These are phyloP conservation scores for Busseola fusca DNA, from an alignment of 2,888 invertebrate genomes.

Conservation along the genomic window DNA sequence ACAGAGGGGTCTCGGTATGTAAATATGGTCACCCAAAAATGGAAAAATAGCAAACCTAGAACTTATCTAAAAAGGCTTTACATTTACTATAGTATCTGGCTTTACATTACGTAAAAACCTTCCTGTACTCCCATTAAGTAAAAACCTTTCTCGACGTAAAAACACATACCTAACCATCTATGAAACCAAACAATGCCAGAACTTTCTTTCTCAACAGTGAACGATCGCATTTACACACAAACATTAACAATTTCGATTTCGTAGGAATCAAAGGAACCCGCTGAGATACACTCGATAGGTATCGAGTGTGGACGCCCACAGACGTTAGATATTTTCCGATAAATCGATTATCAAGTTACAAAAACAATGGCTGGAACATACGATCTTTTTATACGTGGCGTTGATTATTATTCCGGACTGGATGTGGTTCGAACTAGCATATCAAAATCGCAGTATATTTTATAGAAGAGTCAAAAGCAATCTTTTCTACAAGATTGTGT, in stretches of 20 bases:
- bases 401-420: constrained; percentile 37
- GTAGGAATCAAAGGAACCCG: constrained; percentile 60
- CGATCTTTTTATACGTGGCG: constrained; percentile 63
- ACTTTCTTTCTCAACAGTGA: constrained; percentile 31
- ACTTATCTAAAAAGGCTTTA: not conserved
- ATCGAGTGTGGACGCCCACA: constrained; percentile 73
- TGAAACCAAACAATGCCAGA: constrained; percentile 28
- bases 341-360: constrained; percentile 83
- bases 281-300: constrained; percentile 63
- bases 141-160: not conserved
- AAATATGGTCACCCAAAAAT: no score
- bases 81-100: not conserved
- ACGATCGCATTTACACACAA: constrained; percentile 49
- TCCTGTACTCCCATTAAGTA: not conserved
- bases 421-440: constrained; percentile 23
- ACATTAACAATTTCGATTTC: constrained; percentile 55
- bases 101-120: not conserved
- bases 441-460: not conserved
- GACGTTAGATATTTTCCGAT: constrained; percentile 73
- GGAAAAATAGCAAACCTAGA: not conserved
- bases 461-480: not conserved
- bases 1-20: no score
- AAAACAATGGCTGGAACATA: constrained; percentile 80
- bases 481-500: not conserved
- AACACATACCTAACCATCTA: constrained; percentile 7